phyloP scores from a whole-genome alignment of 2,113 vertebrate species.

The Rhinolophus sinicus region DNA sequence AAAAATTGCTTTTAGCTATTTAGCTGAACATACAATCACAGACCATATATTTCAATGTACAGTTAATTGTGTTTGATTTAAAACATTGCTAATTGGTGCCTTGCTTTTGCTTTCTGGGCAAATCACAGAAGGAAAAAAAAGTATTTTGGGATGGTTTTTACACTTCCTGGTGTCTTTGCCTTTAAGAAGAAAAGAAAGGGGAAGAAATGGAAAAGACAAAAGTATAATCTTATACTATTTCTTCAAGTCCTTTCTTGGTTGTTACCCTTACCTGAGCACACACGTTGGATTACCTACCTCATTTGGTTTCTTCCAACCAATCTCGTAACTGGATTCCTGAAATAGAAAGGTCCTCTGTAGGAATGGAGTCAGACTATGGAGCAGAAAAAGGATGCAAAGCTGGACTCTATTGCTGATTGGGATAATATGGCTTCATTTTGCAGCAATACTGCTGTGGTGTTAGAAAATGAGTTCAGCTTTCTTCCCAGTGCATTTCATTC shows the following conservation, averaged over 20 bases:
- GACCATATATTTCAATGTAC: constrained; percentile 58
- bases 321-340: neutral
- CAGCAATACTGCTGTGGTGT: neutral
- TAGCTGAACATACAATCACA: constrained; percentile 48
- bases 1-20: constrained; percentile 21
- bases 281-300: neutral
- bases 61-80: constrained; percentile 73
- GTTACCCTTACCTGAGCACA: neutral
- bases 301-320: neutral
- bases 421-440: constrained; percentile 46
- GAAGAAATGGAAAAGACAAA: neutral
- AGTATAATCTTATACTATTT: neutral
- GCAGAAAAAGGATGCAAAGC: neutral
- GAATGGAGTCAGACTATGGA: neutral
- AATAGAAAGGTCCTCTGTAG: neutral
- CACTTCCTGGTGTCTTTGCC: neutral
- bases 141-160: neutral
- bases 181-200: constrained; percentile 3
- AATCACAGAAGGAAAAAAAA: neutral
- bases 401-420: neutral
- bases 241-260: neutral
- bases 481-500: constrained; percentile 24
- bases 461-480: constrained; percentile 57
- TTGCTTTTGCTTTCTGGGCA: constrained; percentile 63
- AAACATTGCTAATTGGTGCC: constrained; percentile 10